Base-by-base conservation (phyloP, 37 sponge, comb jelly and placozoan species). In the Haliclona indistincta region DNA sequence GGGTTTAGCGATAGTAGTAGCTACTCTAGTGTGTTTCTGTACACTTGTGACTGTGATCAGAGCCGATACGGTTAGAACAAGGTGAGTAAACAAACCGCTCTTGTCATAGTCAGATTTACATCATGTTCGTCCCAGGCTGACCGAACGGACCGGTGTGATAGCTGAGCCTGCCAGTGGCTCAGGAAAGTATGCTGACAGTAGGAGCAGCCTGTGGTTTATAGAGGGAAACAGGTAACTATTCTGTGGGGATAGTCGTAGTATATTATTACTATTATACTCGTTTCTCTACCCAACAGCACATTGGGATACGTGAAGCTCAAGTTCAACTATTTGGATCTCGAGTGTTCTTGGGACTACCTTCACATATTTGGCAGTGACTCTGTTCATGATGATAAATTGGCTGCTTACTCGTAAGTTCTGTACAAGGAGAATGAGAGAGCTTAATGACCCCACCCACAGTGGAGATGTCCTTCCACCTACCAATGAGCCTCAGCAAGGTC, bases 341-440 rank as follows among this genome's bases (percentile, higher is more conserved):
- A 92, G 62, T 92, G 93, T 70, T 62, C 47, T 7, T 92, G 93
- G 93, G 93, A 92, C 70, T 80, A 72, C 28, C 68, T 92, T 29
- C 54, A 88, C 70, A 81, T 92, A 30, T 92, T 92, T 40, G 43
- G 79, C 62, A 90, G 93, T 20, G 92, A 86, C 75, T 91, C 92
- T 19, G 17, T 91, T 38, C 69, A 40, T 41, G 43, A 65, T 10
- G 52, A 56, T 13, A 85, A 81, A 54, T 17, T 90, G 32, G 88
- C 83, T 19, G 77, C 83, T 2, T 81, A 71, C 70, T 74, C 70
- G 88, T 87, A 68, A 47, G 49, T 47, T 13, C 49, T 8, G 13
- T 17, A 47, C 49, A 17, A 8, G 49, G 49, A 47, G 49, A 8
- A 47, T 47, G 13, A 8, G 8, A 8, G 49, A 17, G 13, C 49